Conservation (phyloP, 2,113 vertebrate species). For the Pangasianodon gigas region DNA sequence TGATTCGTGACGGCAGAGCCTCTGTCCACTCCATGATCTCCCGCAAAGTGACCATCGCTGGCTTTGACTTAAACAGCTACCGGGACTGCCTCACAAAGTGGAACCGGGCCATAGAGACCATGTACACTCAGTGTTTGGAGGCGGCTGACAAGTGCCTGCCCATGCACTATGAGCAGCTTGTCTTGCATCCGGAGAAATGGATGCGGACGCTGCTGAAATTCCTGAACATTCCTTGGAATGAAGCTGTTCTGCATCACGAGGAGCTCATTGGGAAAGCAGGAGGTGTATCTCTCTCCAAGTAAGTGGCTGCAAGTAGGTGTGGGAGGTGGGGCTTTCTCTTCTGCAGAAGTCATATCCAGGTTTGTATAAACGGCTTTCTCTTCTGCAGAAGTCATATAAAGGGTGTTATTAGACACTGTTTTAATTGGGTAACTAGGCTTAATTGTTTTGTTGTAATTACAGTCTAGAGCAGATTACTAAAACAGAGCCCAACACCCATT, state of each 20-base stretch:
- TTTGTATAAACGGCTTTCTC: not conserved
- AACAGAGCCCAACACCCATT: conserved; percentile 5
- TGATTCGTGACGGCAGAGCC: conserved; percentile 91
- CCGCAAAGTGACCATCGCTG: conserved; percentile 94
- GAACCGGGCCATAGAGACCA: conserved; percentile 96
- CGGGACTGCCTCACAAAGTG: conserved; percentile 96
- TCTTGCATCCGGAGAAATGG: conserved; percentile 93
- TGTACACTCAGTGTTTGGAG: conserved; percentile 96
- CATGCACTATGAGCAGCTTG: conserved; percentile 91
- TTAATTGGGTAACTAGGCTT: conserved; percentile 32
- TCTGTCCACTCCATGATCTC: conserved; percentile 98
- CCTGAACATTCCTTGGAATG: conserved; percentile 88
- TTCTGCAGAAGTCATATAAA: not conserved
- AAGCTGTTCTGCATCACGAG: conserved; percentile 92
- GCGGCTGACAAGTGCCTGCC: conserved; percentile 86
- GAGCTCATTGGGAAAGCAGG: conserved; percentile 97
- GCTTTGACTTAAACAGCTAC: conserved; percentile 94
- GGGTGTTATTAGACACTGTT: not conserved
- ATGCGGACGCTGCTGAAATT: conserved; percentile 92
- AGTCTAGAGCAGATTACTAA: not conserved
- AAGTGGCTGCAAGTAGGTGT: conserved; percentile 66
- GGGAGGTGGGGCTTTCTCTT: not conserved
- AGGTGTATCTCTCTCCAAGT: conserved; percentile 97
- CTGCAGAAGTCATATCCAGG: not conserved
- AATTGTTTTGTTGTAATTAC: conserved; percentile 26